These are phyloP conservation scores for Macrosoma leucophasiata DNA, from an alignment of 2,888 invertebrate genomes.

Conservation along the genomic window DNA sequence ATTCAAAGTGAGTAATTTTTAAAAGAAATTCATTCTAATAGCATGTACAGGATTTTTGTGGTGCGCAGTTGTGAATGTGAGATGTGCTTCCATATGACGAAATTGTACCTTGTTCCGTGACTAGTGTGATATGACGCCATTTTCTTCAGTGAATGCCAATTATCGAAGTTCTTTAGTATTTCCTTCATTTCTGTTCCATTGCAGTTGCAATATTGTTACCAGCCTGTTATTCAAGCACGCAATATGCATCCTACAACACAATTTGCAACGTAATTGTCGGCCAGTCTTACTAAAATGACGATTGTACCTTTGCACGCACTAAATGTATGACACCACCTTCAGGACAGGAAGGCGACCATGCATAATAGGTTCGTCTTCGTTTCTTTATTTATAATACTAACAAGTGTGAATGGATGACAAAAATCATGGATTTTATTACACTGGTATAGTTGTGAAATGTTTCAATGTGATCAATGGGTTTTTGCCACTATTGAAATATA, in stretches of 20 bases:
- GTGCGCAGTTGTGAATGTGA: conserved; percentile 52
- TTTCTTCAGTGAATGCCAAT: conserved; percentile 77
- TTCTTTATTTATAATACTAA: conserved; percentile 21
- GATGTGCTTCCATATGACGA: conserved; percentile 60
- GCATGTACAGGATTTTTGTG: conserved; percentile 47
- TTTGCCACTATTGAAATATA: too few species aligned
- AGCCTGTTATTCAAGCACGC: too few species aligned
- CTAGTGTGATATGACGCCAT: conserved; percentile 76
- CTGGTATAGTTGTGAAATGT: too few species aligned
- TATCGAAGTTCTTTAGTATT: conserved; percentile 64
- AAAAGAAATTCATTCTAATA: conserved; percentile 43
- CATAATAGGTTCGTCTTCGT: conserved; percentile 33
- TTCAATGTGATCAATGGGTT: too few species aligned
- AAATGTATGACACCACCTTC: conserved; percentile 60
- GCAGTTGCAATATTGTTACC: too few species aligned
- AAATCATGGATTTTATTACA: too few species aligned
- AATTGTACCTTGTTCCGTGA: conserved; percentile 75
- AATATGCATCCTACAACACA: too few species aligned
- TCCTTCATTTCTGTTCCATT: conserved; percentile 36
- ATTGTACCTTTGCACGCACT: conserved; percentile 47
- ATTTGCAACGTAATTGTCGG: too few species aligned
- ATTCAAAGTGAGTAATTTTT: conserved; percentile 73
- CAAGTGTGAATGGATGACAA: too few species aligned
- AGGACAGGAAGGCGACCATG: conserved; percentile 47
- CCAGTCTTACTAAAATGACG: too few species aligned